These are phyloP conservation scores for Lasioglossum oenotherae DNA, from an alignment of 2,888 invertebrate genomes.

Conservation along the genomic window DNA sequence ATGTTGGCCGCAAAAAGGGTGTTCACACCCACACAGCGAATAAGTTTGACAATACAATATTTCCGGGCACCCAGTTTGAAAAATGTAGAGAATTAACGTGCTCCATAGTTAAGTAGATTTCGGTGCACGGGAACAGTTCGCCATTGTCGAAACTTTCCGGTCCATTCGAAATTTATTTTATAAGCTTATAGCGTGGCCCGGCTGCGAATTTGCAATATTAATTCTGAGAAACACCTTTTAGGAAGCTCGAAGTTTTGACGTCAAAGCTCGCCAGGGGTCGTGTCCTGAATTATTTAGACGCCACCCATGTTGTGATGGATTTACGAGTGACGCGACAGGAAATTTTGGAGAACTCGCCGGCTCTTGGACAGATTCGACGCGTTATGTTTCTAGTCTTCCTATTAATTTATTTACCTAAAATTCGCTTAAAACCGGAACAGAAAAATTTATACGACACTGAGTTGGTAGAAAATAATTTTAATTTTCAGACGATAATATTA, in stretches of 20 bases:
- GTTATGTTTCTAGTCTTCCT: neutral
- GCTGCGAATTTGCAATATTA: slow-evolving; percentile 26
- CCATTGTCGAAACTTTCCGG: neutral
- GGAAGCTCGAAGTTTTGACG: slow-evolving; percentile 21
- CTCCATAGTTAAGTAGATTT: neutral
- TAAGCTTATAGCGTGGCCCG: neutral
- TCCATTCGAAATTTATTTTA: neutral
- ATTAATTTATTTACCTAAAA: neutral
- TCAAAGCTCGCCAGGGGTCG: slow-evolving; percentile 19
- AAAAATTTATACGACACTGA: neutral
- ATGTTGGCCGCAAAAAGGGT: neutral
- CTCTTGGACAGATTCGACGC: neutral
- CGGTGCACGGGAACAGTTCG: neutral
- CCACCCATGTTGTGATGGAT: slow-evolving; percentile 17
- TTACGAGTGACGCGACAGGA: slow-evolving; percentile 19
- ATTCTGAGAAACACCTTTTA: slow-evolving; percentile 30
- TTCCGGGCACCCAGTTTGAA: neutral
- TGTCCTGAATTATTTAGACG: slow-evolving; percentile 30
- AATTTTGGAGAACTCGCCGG: slow-evolving; percentile 9
- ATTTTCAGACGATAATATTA: too few species aligned
- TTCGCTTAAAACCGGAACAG: neutral
- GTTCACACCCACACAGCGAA: too few species aligned
- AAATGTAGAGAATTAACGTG: neutral
- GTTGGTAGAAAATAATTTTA: too few species aligned
- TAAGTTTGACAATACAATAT: neutral